Base-by-base conservation (phyloP, 2,113 vertebrate genomes). In the Puntigrus tetrazona region DNA sequence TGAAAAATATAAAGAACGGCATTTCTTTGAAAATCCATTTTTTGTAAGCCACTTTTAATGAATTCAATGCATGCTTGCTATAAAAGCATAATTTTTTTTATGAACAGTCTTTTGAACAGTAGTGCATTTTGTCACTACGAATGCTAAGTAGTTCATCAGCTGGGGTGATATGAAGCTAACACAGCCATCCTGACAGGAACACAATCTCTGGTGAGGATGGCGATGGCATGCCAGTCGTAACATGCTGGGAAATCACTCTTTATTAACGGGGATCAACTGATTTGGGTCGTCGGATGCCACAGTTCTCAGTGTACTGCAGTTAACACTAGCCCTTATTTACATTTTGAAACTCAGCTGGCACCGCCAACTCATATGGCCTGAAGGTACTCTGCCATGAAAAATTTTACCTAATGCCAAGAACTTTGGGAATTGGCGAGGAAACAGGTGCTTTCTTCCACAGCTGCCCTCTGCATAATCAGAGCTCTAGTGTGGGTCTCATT, bases 211-310 rank as follows among this genome's bases (percentile, higher is more conserved):
- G 29, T 70, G 63, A 61, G 38, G 20, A 31, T 31, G 38, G 34
- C 43, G 45, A 92, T 87, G 65, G 92, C 93, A 95, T 88, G 81
- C 88, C 85, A 29, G 82, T 88, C 90, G 90, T 93, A 94, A 95
- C 92, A 94, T 92, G 92, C 93, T 92, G 92, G 92, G 88, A 92
- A 94, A 95, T 94, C 93, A 90, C 86, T 87, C 85, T 90, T 89
- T 90, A 94, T 94, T 92, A 89, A 92, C 92, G 91, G 94, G 93
- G 95, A 95, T 96, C 94, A 95, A 92, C 90, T 92, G 94, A 96
- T 96, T 96, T 96, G 95, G 94, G 95, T 95, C 94, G 90, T 93
- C 31, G 88, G 93, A 97, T 96, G 91, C 91, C 94, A 92, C 93
- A 91, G 88, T 91, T 90, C 94, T 93, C 89, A 93, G 89, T 90